phyloP scores from a whole-genome alignment of 35 echinoderm and acorn worm species.

The Lytechinus pictus region DNA sequence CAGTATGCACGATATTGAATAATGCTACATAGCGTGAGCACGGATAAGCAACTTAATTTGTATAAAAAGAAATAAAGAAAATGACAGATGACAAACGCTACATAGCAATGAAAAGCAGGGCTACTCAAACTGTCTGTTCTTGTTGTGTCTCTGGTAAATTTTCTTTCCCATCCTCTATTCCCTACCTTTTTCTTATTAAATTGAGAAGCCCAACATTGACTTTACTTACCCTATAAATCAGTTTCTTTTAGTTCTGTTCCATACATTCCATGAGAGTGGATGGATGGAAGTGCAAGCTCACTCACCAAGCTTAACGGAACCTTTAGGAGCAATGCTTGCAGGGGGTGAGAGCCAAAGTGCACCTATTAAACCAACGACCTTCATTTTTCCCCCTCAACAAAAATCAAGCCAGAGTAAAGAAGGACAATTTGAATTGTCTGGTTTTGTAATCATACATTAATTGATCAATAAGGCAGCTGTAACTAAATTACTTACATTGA shows the following conservation, averaged over 20 bases:
- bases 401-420: not conserved
- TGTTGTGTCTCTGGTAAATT: not conserved
- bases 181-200: not conserved
- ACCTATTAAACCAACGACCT: constrained; percentile 8
- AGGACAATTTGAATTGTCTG: constrained; percentile 33
- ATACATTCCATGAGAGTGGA: not conserved
- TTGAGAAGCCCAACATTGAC: not conserved
- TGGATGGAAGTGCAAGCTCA: not conserved
- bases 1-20: not conserved
- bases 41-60: not conserved
- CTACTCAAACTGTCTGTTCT: not conserved
- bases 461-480: constrained; percentile 28
- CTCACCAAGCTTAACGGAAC: not conserved
- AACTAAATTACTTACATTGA: constrained; percentile 36
- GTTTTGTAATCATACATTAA: constrained; percentile 33
- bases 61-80: not conserved
- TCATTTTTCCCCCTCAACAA: not conserved
- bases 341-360: not conserved
- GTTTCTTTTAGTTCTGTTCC: not conserved
- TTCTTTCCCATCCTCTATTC: not conserved
- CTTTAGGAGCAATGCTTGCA: not conserved
- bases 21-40: not conserved
- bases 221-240: constrained; percentile 14
- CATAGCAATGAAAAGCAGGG: not conserved
- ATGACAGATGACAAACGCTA: not conserved